Base-by-base conservation (phyloP, 2,797 vertebrate genomes). In the Microchirus variegatus region DNA sequence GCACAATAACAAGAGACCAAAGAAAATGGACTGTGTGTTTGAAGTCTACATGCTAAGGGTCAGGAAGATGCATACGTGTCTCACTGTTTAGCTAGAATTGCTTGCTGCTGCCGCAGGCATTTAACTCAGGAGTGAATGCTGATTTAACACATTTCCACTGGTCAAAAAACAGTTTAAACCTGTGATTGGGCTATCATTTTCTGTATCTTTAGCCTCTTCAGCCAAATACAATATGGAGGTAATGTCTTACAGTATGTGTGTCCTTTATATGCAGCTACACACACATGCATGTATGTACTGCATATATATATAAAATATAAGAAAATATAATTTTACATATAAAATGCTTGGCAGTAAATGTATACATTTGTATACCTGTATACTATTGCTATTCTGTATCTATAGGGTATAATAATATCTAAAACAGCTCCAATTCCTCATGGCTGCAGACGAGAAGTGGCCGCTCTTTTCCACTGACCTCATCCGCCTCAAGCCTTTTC, bases 131-230 rank as follows among this genome's bases (percentile, higher is more conserved):
- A 26, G 7, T 31, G 31, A 31, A 31, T 31, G 31, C 31, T 31
- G 7, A 6, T 31, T 8, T 6, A 31, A 31, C 31, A 31, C 31
- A 31, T 31, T 31, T 31, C 31, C 31, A 31, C 31, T 31, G 31
- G 31, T 26, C 3, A 26, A 26, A 26, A 26, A 5, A 26, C 3
- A 26, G 5, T 31, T 31, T 31, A 31, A 6, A 31, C 7, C 31
- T 31, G 31, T 1, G 31, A 31, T 6, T 3, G 4, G 4, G 4
- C 31, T 26, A 26, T 51, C 75, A 65, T 58, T 47, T 22, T 15
- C 22, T 10, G 71, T 59, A 80, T 84, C 77, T 59, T 54, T 57
- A 64, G 72, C 45, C 64, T 80, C 58, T 82, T 62, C 12, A 70
- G 41, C 44, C 54, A 64, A 38, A 56, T 37, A 53, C 40, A 63